Evolutionary conservation across 1,140 invertebrate genomes (phyloP), one percentile per base, ranked within the genome.

Genomic region (Drosophila sturtevanti): DNA sequence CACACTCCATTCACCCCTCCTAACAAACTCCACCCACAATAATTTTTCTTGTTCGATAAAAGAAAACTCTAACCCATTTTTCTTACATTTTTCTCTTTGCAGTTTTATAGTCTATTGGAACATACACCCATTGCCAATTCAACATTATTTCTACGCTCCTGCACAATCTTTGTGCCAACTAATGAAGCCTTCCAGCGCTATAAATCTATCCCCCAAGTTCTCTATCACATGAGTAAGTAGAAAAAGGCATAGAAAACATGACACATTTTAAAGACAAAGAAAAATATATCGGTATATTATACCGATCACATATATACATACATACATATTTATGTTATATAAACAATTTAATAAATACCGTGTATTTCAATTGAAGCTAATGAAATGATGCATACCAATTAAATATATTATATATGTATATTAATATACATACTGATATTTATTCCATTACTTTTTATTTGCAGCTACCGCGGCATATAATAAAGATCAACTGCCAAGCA

Each of bases 151-250:
- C 93, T 94, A 81, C 93, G 95, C 66, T 93, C 94, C 79, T 94
- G 96, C 79, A 96, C 96, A 4, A 92, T 97, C 64, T 97, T 97
- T 82, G 96, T 96, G 52, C 96, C 96, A 7, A 96, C 95, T 31
- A 96, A 97, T 92, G 93, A 94, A 74, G 96, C 96, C 31, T 97
- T 96, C 92, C 95, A 96, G 91, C 94, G 93, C 48, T 31, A 31
- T 31, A 31, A 31, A 31, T 7, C 27, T 94, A 94, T 82, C 93
- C 93, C 93, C 35, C 91, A 96, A 62, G 94, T 96, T n/a, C 93
- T 96, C 27, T 97, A 97, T 86, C 96, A 97, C 81, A 96, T 97
- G 91, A 94, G 96, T 97, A 93, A 96, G 95, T 95, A 18, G 51
- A 70, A 63, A 5, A 34, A 70, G n/a, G n/a, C n/a, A n/a, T n/a